A percentile compares a stretch with the other conserved stretches of the same genome.
Evolutionary conservation across 2,113 vertebrate species (phyloP).

Genomic region (Narcine bancroftii): DNA sequence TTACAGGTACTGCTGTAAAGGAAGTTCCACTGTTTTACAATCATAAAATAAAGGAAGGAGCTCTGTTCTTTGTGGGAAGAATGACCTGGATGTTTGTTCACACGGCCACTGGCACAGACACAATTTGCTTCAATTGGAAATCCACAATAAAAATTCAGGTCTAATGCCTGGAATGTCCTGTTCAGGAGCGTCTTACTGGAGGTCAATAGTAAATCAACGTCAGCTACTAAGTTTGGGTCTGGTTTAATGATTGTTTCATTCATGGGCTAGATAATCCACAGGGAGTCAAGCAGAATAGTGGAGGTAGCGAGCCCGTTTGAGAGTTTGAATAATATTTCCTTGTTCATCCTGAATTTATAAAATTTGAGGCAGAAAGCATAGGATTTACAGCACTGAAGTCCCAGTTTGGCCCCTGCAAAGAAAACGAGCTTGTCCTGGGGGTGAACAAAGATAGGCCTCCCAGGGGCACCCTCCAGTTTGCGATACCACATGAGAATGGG

Average conservation of each 20-base stretch:
- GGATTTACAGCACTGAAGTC: background rate
- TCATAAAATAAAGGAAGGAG: constrained; percentile 10
- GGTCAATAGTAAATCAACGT: background rate
- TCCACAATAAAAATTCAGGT: background rate
- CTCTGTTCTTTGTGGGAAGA: background rate
- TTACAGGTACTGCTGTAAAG: background rate
- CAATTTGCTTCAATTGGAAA: background rate
- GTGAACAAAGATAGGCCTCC: too few relatives aligned
- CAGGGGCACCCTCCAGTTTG: too few relatives aligned
- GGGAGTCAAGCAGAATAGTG: background rate
- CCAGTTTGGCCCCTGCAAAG: too few relatives aligned
- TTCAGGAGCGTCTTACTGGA: background rate
- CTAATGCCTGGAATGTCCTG: background rate
- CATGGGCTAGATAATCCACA: background rate
- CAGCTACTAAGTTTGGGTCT: background rate
- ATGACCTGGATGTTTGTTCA: constrained; percentile 26
- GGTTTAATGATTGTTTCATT: background rate
- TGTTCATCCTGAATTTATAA: background rate
- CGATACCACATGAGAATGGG: too few relatives aligned
- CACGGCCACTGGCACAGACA: background rate
- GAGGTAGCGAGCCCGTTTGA: background rate
- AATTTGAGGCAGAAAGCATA: background rate
- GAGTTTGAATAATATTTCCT: background rate
- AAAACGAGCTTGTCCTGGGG: too few relatives aligned
- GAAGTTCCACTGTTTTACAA: constrained; percentile 29